Conservation (phyloP, 2,888 invertebrate species). For the Caenorhabditis sp. region DNA sequence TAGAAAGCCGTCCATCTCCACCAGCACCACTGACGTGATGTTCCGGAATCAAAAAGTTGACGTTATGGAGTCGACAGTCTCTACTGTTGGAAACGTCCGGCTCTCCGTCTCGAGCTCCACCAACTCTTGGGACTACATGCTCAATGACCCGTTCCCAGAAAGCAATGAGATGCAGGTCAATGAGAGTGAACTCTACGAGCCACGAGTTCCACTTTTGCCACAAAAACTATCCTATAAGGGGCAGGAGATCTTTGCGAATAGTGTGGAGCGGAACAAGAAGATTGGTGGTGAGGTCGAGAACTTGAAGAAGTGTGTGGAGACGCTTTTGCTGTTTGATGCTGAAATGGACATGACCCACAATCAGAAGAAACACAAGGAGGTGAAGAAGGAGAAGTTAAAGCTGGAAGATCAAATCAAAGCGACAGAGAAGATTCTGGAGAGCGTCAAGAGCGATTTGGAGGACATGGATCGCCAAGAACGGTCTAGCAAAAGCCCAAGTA, state of each 20-base stretch:
- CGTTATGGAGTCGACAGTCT: slow-evolving; percentile 33
- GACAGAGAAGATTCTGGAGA: slow-evolving; percentile 33
- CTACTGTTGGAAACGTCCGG: slow-evolving; percentile 41
- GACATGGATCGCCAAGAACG: slow-evolving; percentile 35
- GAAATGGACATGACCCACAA: slow-evolving; percentile 57
- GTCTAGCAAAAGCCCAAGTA: slow-evolving; percentile 38
- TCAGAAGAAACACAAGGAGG: slow-evolving; percentile 40
- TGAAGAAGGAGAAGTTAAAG: slow-evolving; percentile 38
- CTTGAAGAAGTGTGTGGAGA: slow-evolving; percentile 68
- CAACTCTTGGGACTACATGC: slow-evolving; percentile 62
- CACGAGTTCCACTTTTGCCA: slow-evolving; percentile 71
- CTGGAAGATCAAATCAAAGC: slow-evolving; percentile 43
- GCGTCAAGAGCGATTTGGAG: slow-evolving; percentile 45
- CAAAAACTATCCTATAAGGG: slow-evolving; percentile 74
- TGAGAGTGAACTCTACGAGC: slow-evolving; percentile 63
- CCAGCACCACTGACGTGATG: slow-evolving; percentile 52
- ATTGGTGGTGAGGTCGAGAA: slow-evolving; percentile 52
- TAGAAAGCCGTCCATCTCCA: slow-evolving; percentile 24
- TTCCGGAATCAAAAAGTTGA: slow-evolving; percentile 46
- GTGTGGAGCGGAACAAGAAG: slow-evolving; percentile 23
- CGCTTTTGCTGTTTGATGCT: slow-evolving; percentile 66
- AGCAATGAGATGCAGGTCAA: slow-evolving; percentile 40
- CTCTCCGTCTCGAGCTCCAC: slow-evolving; percentile 53
- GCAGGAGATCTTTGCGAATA: slow-evolving; percentile 69
- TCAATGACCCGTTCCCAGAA: slow-evolving; percentile 67